Conservation (phyloP, 1,140 invertebrate genomes). For the Centruroides sculpturatus region DNA sequence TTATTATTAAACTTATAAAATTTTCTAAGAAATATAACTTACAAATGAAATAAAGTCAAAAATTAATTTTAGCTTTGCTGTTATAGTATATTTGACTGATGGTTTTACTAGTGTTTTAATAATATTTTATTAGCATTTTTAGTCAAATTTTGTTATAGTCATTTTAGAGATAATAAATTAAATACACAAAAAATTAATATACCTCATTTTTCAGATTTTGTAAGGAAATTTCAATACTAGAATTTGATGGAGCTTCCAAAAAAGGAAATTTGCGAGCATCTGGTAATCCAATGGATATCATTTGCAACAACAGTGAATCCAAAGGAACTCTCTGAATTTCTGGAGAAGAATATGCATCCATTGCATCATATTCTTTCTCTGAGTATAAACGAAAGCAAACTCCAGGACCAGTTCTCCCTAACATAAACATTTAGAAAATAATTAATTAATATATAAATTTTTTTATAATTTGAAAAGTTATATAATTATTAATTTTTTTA, state of each 20-base stretch:
- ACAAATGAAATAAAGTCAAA: too few relatives aligned
- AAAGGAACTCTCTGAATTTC: constrained; percentile 85
- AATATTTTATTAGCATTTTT: too few relatives aligned
- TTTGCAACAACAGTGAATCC: constrained; percentile 80
- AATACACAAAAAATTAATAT: constrained; percentile 20
- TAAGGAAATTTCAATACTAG: constrained; percentile 75
- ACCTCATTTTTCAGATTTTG: constrained; percentile 75
- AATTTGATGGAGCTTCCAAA: constrained; percentile 64
- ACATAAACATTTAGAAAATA: not conserved
- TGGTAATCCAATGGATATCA: constrained; percentile 86
- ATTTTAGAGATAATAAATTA: not conserved
- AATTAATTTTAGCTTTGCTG: too few relatives aligned
- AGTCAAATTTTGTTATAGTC: too few relatives aligned
- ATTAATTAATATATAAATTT: not conserved
- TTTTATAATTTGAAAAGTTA: too few relatives aligned
- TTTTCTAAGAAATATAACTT: too few relatives aligned
- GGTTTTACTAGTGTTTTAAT: too few relatives aligned
- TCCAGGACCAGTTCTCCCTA: constrained; percentile 45
- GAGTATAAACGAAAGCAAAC: constrained; percentile 73
- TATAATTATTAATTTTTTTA: too few relatives aligned
- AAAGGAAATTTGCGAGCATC: constrained; percentile 89
- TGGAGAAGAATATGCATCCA: constrained; percentile 66
- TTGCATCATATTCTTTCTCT: constrained; percentile 63
- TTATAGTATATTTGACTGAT: too few relatives aligned
- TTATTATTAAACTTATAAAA: too few relatives aligned